phyloP scores from a whole-genome alignment of 35 echinoderm and acorn worm species.

The Strongylocentrotus purpuratus region DNA sequence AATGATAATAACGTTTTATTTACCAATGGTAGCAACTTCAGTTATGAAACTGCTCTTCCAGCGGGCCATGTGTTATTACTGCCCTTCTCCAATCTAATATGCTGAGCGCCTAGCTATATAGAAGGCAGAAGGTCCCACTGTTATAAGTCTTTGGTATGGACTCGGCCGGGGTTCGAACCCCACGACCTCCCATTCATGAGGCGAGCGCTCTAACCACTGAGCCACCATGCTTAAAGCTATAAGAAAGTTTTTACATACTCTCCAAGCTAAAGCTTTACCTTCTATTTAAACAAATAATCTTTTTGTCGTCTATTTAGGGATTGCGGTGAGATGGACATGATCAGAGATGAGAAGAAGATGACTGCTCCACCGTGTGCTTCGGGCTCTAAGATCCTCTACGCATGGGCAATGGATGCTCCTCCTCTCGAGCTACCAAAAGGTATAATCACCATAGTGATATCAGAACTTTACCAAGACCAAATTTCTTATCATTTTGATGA shows the following conservation, averaged over 20 bases:
- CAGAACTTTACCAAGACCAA: not conserved
- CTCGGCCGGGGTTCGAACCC: no score
- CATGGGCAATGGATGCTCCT: conserved; percentile 94
- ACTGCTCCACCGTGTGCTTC: conserved; percentile 57
- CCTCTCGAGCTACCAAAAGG: conserved; percentile 82
- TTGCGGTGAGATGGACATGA: conserved; percentile 86
- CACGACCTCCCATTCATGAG: no score
- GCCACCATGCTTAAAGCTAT: no score
- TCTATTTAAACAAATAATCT: not conserved
- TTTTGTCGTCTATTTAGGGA: conserved; percentile 67
- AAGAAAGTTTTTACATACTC: not conserved
- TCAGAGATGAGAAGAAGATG: conserved; percentile 3
- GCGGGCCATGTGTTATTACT: no score
- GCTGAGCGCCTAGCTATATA: no score
- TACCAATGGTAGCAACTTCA: no score
- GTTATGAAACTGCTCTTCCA: no score
- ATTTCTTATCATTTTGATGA: not conserved
- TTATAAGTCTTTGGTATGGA: no score
- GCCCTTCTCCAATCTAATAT: no score
- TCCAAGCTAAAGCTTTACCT: not conserved
- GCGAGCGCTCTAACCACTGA: no score
- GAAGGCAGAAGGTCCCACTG: no score
- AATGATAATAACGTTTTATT: no score
- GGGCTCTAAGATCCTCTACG: conserved; percentile 80
- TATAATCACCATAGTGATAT: not conserved